Evolutionary conservation across 1,140 invertebrate genomes (phyloP), one percentile per base, ranked within the genome.

Genomic region (Drosophila suzukii): DNA sequence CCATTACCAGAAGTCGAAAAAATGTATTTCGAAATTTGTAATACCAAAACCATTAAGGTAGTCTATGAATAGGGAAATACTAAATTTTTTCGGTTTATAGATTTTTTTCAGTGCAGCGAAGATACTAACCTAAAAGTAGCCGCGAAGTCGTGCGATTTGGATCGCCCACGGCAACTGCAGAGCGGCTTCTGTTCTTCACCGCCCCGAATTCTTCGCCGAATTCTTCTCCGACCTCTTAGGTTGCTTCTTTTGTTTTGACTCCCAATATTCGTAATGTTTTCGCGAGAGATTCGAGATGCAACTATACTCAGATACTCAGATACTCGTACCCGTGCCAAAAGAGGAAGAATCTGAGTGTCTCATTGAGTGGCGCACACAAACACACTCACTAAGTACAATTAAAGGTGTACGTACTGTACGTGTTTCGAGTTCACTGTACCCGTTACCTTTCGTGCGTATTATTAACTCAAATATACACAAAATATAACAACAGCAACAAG

Each of bases 351-450:
- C 10, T 46, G 50, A 74, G 60, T 81, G 46, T 65, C 43, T 63
- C 58, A 63, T 56, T 61, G 36, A 59, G 30, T 57, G 34, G 30
- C 30, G n/a, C 36, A 32, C 58, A 73, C 32, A 38, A 12, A 38
- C 57, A 27, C 53, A 13, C 53, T 24, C 11, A 56, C 13, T 15
- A 15, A 38, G 30, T 55, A 32, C 67, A 71, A 58, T 71, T 71
- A 68, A 70, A 71, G 65, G 63, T 67, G 65, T 68, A 27, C 61
- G 61, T 24, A 50, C 43, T 65, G 36, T 65, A 71, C 20, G 70
- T 57, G 68, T 81, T 62, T 78, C 32, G 72, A 88, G 83, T 88
- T 88, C 83, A 88, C 71, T 89, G 83, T 88, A 88, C 83, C 65
- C 84, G 84, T 89, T 88, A 88, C 83, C 84, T 89, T 86, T 73